These are phyloP conservation scores for Parnassius glacialis DNA, from an alignment of 2,888 invertebrate genomes.

Conservation along the genomic window DNA sequence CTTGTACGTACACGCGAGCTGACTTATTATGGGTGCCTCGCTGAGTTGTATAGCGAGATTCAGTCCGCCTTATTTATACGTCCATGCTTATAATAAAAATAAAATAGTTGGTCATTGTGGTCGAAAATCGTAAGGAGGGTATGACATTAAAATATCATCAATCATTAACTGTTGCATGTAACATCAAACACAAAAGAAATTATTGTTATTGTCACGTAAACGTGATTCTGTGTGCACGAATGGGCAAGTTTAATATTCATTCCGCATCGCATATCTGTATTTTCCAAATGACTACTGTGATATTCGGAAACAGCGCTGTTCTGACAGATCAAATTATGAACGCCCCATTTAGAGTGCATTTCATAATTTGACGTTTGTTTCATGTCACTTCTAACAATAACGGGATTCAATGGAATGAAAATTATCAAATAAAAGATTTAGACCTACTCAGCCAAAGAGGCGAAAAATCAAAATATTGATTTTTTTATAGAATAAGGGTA, in stretches of 20 bases:
- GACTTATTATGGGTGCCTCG: too few species aligned
- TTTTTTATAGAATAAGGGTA: too few species aligned
- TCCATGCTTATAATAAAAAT: too few species aligned
- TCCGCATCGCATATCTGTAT: slow-evolving; percentile 3
- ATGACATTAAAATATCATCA: too few species aligned
- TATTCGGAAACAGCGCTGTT: slow-evolving; percentile 2
- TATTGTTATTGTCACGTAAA: slow-evolving; percentile 2
- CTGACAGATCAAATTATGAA: slow-evolving; percentile 9
- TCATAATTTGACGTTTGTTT: slow-evolving; percentile 10
- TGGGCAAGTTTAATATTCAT: slow-evolving; percentile 7
- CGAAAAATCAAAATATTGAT: too few species aligned
- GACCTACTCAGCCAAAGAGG: too few species aligned
- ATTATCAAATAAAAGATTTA: neutral
- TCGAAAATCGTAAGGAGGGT: too few species aligned
- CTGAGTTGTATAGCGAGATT: too few species aligned
- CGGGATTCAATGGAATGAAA: slow-evolving; percentile 1
- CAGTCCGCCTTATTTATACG: too few species aligned
- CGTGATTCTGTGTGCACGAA: neutral
- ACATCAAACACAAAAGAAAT: neutral
- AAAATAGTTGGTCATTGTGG: too few species aligned
- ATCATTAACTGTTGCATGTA: too few species aligned
- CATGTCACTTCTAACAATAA: neutral
- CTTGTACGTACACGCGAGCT: too few species aligned
- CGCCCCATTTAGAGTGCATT: slow-evolving; percentile 12
- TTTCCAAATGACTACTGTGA: slow-evolving; percentile 2